Base-by-base conservation (phyloP, 2,113 vertebrate genomes). In the Pygoscelis antarcticus region DNA sequence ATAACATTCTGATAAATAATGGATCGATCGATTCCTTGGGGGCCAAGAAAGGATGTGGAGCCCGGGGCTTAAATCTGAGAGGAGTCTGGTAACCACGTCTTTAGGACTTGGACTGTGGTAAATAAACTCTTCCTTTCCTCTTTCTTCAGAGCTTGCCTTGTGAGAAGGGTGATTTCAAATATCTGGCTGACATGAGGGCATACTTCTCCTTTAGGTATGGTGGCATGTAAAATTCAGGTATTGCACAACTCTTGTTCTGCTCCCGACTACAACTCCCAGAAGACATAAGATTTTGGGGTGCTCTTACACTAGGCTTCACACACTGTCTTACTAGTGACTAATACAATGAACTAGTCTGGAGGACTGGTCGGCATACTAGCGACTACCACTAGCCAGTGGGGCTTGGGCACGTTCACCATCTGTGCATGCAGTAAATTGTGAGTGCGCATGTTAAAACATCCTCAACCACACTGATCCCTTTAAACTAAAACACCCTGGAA, bases 1-100 rank as follows among this genome's bases (percentile, higher is more conserved):
- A 90, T 68, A 90, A 57, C 2, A 0, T 84, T 76, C 42, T 52
- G 18, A 94, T 84, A 87, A 90, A 84, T 92, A 92, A 92, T 76
- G 22, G 34, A 81, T 87, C 2, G 1, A 15, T 62, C 42, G 52
- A 42, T 36, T 87, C 68, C 68, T 87, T 61, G 52, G 86, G 87
- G 92, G 40, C 27, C 42, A 70, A 83, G 40, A 26, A 17, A 90
- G 29, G 22, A 61, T 1, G 15, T 66, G 34, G 30, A 90, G 46
- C 25, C 34, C 76, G 70, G 26, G 36, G 26, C n/a, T 92, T 51
- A 62, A 64, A 65, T 32, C 64, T 58, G 60, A 85, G 18, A 72
- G 30, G 22, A 76, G 9, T 27, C 44, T 71, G 36, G n/a, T 49
- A 84, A 51, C 23, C 9, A 30, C 0, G 0, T 44, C 23, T 54